phyloP scores from a whole-genome alignment of 2,797 vertebrate genomes.

The Diglossa cyanea region DNA sequence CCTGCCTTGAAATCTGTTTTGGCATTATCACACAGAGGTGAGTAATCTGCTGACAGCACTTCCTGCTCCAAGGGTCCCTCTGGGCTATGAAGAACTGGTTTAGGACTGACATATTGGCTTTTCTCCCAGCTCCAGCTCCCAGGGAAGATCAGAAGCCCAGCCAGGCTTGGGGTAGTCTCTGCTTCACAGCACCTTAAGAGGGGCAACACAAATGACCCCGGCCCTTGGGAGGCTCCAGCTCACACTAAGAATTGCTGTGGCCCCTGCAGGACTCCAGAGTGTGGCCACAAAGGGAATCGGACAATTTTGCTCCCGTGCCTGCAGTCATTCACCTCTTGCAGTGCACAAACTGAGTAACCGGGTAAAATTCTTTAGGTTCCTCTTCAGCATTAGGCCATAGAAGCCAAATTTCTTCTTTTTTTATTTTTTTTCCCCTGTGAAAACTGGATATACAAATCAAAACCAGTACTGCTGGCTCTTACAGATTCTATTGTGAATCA shows the following conservation, averaged over 20 bases:
- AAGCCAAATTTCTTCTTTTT: not conserved
- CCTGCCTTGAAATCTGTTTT: not conserved
- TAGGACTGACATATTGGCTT: not conserved
- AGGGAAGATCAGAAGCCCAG: not conserved
- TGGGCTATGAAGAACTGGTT: not conserved
- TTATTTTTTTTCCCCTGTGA: not conserved
- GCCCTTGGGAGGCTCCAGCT: not conserved
- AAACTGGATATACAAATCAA: not conserved
- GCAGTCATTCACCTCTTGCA: not conserved
- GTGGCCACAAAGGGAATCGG: not conserved
- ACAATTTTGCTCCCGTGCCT: not conserved
- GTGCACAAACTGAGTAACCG: not conserved
- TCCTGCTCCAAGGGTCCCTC: not conserved
- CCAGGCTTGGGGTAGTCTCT: not conserved
- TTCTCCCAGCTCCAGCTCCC: not conserved
- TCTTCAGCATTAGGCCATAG: not conserved
- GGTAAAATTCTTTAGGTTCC: not conserved
- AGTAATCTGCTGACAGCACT: not conserved
- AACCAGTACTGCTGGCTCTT: not conserved
- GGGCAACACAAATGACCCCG: not conserved
- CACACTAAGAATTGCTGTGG: not conserved
- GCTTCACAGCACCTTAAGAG: not conserved
- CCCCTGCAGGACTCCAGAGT: not conserved
- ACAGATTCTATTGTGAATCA: not conserved
- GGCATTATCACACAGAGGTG: not conserved